Base-by-base conservation (phyloP, 64 coral and sea anemone species). In the Acropora yongei region DNA sequence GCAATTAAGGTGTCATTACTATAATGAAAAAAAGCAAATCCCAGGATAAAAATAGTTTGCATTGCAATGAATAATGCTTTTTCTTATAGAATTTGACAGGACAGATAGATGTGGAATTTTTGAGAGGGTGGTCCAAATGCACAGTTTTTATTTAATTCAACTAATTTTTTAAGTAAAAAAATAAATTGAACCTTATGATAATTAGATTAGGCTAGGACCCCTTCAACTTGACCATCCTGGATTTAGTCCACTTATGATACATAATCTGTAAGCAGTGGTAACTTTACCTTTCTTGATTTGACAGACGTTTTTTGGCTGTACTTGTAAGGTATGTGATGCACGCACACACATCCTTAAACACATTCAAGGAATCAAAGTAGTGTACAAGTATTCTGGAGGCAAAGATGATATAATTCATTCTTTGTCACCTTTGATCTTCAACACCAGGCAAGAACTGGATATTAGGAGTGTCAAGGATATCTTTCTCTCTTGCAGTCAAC, bases 401-500 rank as follows among this genome's bases (percentile, higher is more conserved):
- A 11, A 92, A 45, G 42, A 92, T 63, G 75, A 86, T 30, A 57
- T 93, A 86, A 78, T 57, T 93, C 9, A 7, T 61, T 55, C 73
- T 93, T 88, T 93, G 83, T 80, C 72, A 57, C 60, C 68, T 81
- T 47, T 88, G 91, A n/a, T 93, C 91, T 14, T 87, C 45, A 13
- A 93, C 41, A 80, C 75, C 55, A 18, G 91, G 84, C 5, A 93
- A 80, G 57, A 93, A 88, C 44, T 87, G 44, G 45, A 47, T 30
- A 80, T 88, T 93, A 6, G 42, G 66, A 17, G 87, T 41, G 80
- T 86, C 53, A 39, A 77, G 81, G 18, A 86, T 19, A 14, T 92
- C 51, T 55, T 55, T 55, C 58, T 49, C 68, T 87, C 57, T 83
- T 53, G 76, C 57, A 92, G 42, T 80, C 30, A 81, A 57, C 13